Percentiles rank a stretch among this genome's conserved stretches.
phyloP scores from a whole-genome alignment of 2,797 vertebrate genomes.

The Helarctos malayanus region DNA sequence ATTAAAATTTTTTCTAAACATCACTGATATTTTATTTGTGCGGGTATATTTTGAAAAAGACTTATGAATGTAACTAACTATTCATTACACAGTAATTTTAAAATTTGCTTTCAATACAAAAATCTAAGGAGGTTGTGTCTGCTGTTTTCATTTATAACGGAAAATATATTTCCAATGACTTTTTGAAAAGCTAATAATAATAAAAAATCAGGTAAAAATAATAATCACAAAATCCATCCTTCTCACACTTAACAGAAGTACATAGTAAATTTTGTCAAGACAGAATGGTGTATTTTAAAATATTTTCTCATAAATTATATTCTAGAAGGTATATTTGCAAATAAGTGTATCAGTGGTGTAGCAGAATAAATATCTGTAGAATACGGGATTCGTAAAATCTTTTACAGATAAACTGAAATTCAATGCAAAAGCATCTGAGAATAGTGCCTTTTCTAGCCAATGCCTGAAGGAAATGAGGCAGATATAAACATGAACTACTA shows the following conservation, averaged over 20 bases:
- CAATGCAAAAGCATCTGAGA: neutral
- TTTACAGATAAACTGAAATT: conserved; percentile 40
- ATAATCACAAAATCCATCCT: neutral
- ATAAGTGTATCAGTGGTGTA: neutral
- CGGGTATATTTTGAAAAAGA: conserved; percentile 83
- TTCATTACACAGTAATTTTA: conserved; percentile 77
- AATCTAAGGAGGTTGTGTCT: conserved; percentile 80
- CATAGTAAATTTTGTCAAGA: neutral
- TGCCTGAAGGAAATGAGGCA: conserved; percentile 5
- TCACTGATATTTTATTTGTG: conserved; percentile 85
- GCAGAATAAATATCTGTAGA: neutral
- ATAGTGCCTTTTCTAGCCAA: neutral
- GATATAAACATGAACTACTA: neutral
- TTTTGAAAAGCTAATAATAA: neutral
- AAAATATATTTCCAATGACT: conserved; percentile 78
- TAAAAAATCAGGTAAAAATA: conserved; percentile 13
- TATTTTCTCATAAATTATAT: conserved; percentile 29
- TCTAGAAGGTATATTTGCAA: neutral
- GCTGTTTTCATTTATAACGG: conserved; percentile 83
- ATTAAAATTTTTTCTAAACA: conserved; percentile 83
- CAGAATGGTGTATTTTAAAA: conserved; percentile 2
- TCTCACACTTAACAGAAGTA: neutral
- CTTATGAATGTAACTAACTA: conserved; percentile 58
- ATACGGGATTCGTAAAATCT: neutral
- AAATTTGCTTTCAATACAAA: conserved; percentile 86